phyloP scores from a whole-genome alignment of 2,797 vertebrate genomes.

The Triplophysa bombifrons region DNA sequence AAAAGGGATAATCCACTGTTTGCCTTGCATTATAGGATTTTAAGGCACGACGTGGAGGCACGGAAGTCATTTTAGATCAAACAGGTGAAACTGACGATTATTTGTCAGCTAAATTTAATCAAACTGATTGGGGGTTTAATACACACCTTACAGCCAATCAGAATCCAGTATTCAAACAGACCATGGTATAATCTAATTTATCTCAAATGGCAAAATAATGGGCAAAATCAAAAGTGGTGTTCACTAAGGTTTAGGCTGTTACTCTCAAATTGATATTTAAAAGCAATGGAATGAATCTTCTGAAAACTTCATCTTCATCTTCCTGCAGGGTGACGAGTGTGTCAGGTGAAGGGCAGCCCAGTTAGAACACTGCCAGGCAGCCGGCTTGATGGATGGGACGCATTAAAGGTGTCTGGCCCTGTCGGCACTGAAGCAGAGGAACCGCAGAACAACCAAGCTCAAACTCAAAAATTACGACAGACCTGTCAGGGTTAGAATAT shows the following conservation, averaged over 20 bases:
- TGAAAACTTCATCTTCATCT: constrained; percentile 42
- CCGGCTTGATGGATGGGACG: constrained; percentile 68
- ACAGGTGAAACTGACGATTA: too few relatives aligned
- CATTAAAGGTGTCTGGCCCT: constrained; percentile 60
- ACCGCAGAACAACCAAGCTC: constrained; percentile 41
- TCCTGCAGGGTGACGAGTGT: constrained; percentile 54
- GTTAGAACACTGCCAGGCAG: constrained; percentile 47
- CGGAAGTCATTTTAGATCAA: too few relatives aligned
- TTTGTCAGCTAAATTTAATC: too few relatives aligned
- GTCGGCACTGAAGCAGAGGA: constrained; percentile 55
- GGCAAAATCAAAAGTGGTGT: not conserved
- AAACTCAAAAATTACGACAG: constrained; percentile 60
- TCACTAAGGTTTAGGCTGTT: not conserved
- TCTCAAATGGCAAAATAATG: not conserved
- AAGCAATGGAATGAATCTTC: constrained; percentile 15
- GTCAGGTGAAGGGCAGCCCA: constrained; percentile 65
- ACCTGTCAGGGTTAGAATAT: constrained; percentile 63
- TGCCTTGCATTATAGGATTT: too few relatives aligned
- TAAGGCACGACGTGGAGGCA: too few relatives aligned
- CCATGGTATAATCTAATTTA: too few relatives aligned
- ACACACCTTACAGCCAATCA: too few relatives aligned
- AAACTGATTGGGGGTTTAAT: too few relatives aligned
- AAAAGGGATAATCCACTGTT: too few relatives aligned
- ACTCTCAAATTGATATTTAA: not conserved
- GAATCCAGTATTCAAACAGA: too few relatives aligned